Conservation (phyloP, 1,140 invertebrate species). For the Marisa cornuarietis region DNA sequence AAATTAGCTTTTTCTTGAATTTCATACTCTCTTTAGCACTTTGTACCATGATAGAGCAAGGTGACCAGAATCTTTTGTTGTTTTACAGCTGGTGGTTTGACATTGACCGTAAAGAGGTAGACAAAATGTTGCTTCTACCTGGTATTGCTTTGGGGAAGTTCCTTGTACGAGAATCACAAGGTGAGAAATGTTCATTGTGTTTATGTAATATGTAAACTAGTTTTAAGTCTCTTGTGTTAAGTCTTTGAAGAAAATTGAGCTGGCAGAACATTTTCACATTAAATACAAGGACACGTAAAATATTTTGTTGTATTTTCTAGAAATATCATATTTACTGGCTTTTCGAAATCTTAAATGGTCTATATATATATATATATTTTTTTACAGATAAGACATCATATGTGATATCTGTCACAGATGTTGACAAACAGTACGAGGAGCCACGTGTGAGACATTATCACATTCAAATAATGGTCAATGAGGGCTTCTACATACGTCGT, state of each 20-base stretch:
- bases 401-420: constrained; percentile 58
- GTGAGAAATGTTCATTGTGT: constrained; percentile 19
- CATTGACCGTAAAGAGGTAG: constrained; percentile 95
- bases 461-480: constrained; percentile 93
- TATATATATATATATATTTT: background rate
- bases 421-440: constrained; percentile 31
- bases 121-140: constrained; percentile 89
- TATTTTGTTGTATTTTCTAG: too few species aligned
- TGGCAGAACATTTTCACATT: too few species aligned
- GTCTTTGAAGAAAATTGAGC: too few species aligned
- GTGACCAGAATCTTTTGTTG: constrained; percentile 52
- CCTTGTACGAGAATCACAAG: constrained; percentile 80
- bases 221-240: too few species aligned
- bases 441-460: constrained; percentile 92
- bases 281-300: background rate
- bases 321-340: background rate
- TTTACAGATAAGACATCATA: constrained; percentile 51
- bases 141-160: constrained; percentile 96
- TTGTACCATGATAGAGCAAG: too few species aligned
- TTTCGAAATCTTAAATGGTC: too few species aligned
- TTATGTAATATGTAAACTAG: too few species aligned
- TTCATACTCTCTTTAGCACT: too few species aligned
- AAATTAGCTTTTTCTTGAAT: too few species aligned
- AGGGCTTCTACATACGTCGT: constrained; percentile 76
- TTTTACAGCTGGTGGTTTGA: constrained; percentile 97